A percentile compares a stretch with the other conserved stretches of the same genome.
These are phyloP conservation scores for Sebastes iracundus DNA, from an alignment of 2,797 vertebrate species.

Conservation along the genomic window DNA sequence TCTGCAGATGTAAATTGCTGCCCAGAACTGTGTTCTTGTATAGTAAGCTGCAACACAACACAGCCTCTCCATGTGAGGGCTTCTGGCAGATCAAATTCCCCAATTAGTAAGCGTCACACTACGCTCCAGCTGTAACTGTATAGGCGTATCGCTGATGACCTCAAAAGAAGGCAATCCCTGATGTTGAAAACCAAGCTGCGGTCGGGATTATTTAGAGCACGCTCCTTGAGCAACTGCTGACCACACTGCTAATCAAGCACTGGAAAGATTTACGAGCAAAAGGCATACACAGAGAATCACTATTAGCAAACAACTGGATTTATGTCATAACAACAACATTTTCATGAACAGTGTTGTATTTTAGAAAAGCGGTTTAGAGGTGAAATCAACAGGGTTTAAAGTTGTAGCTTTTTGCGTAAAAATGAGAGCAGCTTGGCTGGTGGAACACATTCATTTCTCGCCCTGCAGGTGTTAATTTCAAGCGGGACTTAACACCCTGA, in stretches of 20 bases:
- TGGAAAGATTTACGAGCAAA: background rate
- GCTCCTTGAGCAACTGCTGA: constrained; percentile 4
- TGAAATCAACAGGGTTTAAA: background rate
- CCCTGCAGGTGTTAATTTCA: constrained; percentile 27
- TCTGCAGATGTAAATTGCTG: background rate
- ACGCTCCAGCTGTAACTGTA: constrained; percentile 24
- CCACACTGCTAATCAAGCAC: background rate
- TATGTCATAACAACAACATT: background rate
- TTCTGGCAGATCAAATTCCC: constrained; percentile 3
- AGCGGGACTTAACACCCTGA: constrained; percentile 3
- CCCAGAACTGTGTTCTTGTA: background rate
- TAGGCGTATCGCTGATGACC: background rate
- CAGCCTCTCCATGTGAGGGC: background rate
- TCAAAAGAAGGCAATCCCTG: constrained; percentile 1
- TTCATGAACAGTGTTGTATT: background rate
- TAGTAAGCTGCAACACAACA: background rate
- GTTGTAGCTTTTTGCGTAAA: background rate
- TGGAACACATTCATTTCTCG: constrained; percentile 5
- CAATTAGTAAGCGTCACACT: constrained; percentile 17
- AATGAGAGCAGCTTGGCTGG: background rate
- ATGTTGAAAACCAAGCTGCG: constrained; percentile 33
- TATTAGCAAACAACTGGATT: background rate
- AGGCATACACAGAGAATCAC: background rate
- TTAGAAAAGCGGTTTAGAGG: background rate
- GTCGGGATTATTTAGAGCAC: background rate